Base-by-base conservation (phyloP, 2,888 invertebrate species). In the Epistrophella euchroma region DNA sequence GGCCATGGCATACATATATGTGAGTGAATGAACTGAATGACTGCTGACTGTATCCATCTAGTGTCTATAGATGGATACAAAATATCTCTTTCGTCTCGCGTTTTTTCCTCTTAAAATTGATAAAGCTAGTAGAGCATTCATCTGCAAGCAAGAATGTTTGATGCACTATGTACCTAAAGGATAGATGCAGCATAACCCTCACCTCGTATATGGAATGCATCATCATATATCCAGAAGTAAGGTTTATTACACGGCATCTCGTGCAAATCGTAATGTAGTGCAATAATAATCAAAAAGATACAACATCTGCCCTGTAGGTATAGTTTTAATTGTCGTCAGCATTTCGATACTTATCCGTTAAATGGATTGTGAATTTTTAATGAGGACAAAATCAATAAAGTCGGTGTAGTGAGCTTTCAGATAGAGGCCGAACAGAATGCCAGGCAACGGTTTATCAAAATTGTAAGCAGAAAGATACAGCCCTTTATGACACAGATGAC, bases 301-400 rank as follows among this genome's bases (percentile, higher is more conserved):
- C 58, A 37, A 37, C 68, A 68, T 74, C 28, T 56, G 62, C 35
- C 82, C 76, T 66, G 66, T 35, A 77, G 82, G 72, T 72, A 32
- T 32, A 68, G 47, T 64, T 66, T 82, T 82, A 77, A 82, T 77
- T 82, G 82, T 82, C 72, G 82, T 77, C 82, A 82, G 82, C 77
- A 47, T 66, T 77, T 72, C 82, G 82, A 77, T 82, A 82, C 82
- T 82, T 77, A 76, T 77, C 72, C 82, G 70, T 72, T 76, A 68
- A 82, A 82, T 82, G 82, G 77, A 82, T 72, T 77, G 82, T 76
- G 82, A 82, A 77, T 82, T 82, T 82, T 82, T 82, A 82, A 82
- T 82, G 82, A 82, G 77, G 17, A 45, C 45, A 82, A 82, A 82
- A 82, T 82, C 82, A 77, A 82, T 82, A 82, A 82, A 72, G 66